These are phyloP conservation scores for Sogatella furcifera DNA, from an alignment of 1,140 invertebrate genomes.

Conservation along the genomic window DNA sequence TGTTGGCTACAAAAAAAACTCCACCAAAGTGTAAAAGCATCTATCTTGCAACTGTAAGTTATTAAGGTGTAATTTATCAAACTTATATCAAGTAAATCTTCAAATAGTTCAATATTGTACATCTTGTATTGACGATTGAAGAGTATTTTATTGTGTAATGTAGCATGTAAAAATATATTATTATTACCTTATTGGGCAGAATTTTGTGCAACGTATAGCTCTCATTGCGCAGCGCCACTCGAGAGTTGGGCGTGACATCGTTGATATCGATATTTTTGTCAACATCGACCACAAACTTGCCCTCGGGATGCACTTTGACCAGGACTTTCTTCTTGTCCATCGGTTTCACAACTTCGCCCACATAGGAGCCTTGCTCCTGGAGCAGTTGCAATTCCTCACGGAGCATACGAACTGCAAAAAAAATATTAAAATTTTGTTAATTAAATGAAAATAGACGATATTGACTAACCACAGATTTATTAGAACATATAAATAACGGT, in stretches of 20 bases:
- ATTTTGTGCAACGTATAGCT: slow-evolving; percentile 99
- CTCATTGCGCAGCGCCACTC: slow-evolving; percentile 96
- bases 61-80: too few species aligned
- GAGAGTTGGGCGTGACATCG: slow-evolving; percentile 93
- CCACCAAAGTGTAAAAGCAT: too few species aligned
- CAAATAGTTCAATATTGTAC: too few species aligned
- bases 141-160: too few species aligned
- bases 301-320: slow-evolving; percentile 99
- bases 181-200: slow-evolving; percentile 88
- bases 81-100: too few species aligned
- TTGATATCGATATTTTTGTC: slow-evolving; percentile 99
- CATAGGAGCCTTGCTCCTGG: slow-evolving; percentile 99
- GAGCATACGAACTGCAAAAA: slow-evolving; percentile 78
- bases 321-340: slow-evolving; percentile 99
- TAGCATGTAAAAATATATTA: too few species aligned
- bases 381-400: slow-evolving; percentile 94
- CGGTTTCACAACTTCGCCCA: slow-evolving; percentile 98
- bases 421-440: not conserved
- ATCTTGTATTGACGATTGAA: too few species aligned
- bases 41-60: too few species aligned
- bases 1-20: too few species aligned
- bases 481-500: too few species aligned
- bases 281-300: slow-evolving; percentile 99
- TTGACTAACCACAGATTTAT: too few species aligned
- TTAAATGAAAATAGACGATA: too few species aligned